Conservation (phyloP, 2,888 invertebrate genomes). For the Chrysodeixis includens region DNA sequence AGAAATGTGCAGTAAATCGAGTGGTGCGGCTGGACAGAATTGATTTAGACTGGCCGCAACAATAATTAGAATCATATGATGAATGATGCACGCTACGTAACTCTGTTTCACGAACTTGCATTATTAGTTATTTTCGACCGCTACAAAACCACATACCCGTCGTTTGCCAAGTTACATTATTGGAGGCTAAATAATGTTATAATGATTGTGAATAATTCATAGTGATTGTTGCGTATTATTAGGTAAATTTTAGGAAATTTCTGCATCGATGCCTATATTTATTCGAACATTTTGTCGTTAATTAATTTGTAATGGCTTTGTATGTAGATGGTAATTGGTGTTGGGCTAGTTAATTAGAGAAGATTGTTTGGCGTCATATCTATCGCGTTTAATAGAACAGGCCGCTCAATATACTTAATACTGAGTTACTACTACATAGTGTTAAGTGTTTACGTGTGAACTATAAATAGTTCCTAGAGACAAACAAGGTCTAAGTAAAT, state of each 20-base stretch:
- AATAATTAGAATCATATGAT: conserved; percentile 81
- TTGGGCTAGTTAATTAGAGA: background rate
- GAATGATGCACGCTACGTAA: conserved; percentile 52
- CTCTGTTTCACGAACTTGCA: conserved; percentile 43
- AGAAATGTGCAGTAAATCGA: conserved; percentile 76
- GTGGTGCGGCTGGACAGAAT: conserved; percentile 69
- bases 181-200: conserved; percentile 40
- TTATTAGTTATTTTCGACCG: conserved; percentile 50
- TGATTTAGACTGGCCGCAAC: conserved; percentile 80
- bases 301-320: conserved; percentile 13
- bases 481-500: no score
- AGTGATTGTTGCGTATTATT: conserved; percentile 41
- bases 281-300: conserved; percentile 17
- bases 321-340: conserved; percentile 7
- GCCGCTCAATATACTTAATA: background rate
- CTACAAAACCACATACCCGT: conserved; percentile 28
- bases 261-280: conserved; percentile 33
- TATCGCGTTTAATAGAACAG: background rate
- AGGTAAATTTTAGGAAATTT: conserved; percentile 29
- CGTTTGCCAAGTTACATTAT: conserved; percentile 39
- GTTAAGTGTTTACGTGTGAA: background rate
- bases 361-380: background rate
- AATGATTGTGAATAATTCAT: conserved; percentile 45
- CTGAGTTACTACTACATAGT: background rate
- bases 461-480: no score